Conservation (phyloP, 2,797 vertebrate species). For the Clamator glandarius region DNA sequence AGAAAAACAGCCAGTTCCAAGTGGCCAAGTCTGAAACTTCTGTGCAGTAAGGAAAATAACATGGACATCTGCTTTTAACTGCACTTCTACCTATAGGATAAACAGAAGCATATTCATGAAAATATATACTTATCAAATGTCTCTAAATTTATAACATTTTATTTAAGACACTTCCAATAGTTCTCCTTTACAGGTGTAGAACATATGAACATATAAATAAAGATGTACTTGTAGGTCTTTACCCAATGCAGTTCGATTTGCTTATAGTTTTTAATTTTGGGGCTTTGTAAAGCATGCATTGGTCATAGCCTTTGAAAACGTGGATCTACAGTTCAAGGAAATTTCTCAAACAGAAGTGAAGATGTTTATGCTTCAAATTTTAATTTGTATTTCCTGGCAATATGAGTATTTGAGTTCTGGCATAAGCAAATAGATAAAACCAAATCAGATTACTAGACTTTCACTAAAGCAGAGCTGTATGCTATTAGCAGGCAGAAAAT, state of each 20-base stretch:
- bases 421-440: slow-evolving; percentile 17
- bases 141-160: background rate
- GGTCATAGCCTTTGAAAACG: background rate
- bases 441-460: slow-evolving; percentile 43
- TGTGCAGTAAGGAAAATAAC: background rate
- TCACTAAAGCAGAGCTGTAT: slow-evolving; percentile 18
- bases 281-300: background rate
- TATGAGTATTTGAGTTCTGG: slow-evolving; percentile 34
- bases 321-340: background rate
- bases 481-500: slow-evolving; percentile 48
- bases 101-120: background rate
- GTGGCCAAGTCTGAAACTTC: background rate
- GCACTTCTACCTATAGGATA: background rate
- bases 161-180: background rate
- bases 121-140: background rate
- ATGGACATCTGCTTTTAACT: background rate
- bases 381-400: slow-evolving; percentile 6
- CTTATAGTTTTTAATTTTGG: background rate
- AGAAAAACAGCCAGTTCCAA: background rate
- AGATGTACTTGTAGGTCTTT: background rate
- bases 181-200: background rate
- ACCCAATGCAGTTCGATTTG: background rate
- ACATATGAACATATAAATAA: background rate
- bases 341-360: background rate
- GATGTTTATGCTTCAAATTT: slow-evolving; percentile 11